These are phyloP conservation scores for Neotoma lepida DNA, from an alignment of 2,113 vertebrate genomes.

Conservation along the genomic window DNA sequence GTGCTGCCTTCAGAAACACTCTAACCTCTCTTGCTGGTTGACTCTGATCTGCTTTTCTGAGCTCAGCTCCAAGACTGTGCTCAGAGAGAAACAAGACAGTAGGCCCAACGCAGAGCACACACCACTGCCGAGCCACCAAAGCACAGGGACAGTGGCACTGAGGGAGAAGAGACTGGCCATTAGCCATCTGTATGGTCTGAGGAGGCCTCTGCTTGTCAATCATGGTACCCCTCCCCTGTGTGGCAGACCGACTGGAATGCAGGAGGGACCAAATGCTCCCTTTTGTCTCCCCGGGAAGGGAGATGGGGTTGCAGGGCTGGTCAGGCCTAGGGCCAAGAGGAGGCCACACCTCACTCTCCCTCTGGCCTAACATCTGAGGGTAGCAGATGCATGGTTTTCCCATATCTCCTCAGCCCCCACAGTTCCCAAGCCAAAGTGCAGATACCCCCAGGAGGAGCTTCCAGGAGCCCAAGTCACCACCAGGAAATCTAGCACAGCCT, in stretches of 20 bases:
- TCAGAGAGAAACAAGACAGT: neutral
- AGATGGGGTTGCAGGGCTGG: neutral
- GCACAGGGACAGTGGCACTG: neutral
- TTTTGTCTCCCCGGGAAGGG: neutral
- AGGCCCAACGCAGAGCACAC: neutral
- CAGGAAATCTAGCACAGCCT: neutral
- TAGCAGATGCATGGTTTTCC: neutral
- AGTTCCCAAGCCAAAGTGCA: neutral
- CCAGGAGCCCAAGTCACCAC: neutral
- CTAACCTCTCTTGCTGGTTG: neutral
- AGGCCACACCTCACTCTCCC: neutral
- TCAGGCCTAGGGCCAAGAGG: neutral
- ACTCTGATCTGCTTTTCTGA: neutral
- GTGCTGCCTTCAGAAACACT: neutral
- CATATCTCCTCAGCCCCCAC: neutral
- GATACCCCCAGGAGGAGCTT: neutral
- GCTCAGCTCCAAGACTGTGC: neutral
- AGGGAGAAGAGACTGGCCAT: neutral
- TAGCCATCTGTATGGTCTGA: neutral
- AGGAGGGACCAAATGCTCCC: neutral
- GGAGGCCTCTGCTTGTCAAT: neutral
- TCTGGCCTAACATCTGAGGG: neutral
- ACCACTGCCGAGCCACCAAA: neutral
- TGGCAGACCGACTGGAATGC: neutral
- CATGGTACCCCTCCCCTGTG: neutral